These are phyloP conservation scores for Cheilosia scutellata DNA, from an alignment of 2,888 invertebrate genomes.

Conservation along the genomic window DNA sequence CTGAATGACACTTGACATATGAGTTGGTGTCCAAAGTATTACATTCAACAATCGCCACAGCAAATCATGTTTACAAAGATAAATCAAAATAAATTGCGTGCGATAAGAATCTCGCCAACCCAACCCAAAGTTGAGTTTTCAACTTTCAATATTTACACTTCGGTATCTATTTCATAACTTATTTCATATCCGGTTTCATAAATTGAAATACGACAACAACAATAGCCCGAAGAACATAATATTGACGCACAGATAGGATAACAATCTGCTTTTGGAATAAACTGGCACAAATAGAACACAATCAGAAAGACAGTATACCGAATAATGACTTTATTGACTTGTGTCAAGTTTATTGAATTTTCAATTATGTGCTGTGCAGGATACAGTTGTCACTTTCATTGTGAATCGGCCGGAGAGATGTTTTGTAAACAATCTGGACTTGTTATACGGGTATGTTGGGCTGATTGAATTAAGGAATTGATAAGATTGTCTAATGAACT, in stretches of 20 bases:
- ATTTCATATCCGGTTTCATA: slow-evolving; percentile 2
- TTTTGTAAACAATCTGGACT: too few relatives aligned
- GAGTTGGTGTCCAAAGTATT: too few relatives aligned
- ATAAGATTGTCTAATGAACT: too few relatives aligned
- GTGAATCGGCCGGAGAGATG: neutral
- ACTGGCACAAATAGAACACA: slow-evolving; percentile 6
- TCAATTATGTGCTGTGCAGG: slow-evolving; percentile 22
- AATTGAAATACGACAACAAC: slow-evolving; percentile 22
- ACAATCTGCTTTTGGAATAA: slow-evolving; percentile 41
- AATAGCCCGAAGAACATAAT: slow-evolving; percentile 22
- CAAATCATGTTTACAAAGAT: too few relatives aligned
- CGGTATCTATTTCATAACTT: neutral
- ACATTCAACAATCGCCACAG: too few relatives aligned
- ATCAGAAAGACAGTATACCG: neutral
- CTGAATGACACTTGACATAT: too few relatives aligned
- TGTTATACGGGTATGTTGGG: too few relatives aligned
- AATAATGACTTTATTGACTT: slow-evolving; percentile 18
- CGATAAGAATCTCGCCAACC: too few relatives aligned
- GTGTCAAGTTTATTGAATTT: slow-evolving; percentile 30
- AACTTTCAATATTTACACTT: neutral
- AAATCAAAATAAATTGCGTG: too few relatives aligned
- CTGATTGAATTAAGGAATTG: too few relatives aligned
- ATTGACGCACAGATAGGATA: slow-evolving; percentile 36
- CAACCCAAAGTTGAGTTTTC: too few relatives aligned
- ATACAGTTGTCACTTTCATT: slow-evolving; percentile 9